Base-by-base conservation (phyloP, 2,888 invertebrate species). In the Caenorhabditis auriculariae region DNA sequence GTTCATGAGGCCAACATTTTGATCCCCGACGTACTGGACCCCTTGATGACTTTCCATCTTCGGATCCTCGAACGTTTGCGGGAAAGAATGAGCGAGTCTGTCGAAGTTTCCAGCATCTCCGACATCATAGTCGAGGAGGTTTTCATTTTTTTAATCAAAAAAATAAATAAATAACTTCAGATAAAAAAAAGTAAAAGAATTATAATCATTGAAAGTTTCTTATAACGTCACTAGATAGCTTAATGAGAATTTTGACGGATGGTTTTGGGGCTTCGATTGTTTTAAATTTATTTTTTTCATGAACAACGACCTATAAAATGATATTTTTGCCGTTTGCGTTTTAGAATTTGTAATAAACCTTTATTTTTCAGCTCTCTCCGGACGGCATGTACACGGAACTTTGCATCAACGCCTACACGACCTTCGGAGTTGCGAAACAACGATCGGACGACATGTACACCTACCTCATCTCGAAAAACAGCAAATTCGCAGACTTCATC, bases 11-110 rank as follows among this genome's bases (percentile, higher is more conserved):
- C 68, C 54, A 61, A 71, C 46, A 37, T 52, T 41, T 54, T 71
- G 43, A 62, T 71, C n/a, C 78, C 77, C 3, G 79, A 78, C 46
- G 79, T 79, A 21, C 66, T 78, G 26, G 79, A 79, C 53, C 63
- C 74, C 6, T 67, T 79, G 45, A 68, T 79, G 19, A 65, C 72
- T 26, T 79, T 80, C 54, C 79, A 79, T 52, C 49, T 75, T n/a
- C 60, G 69, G 19, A 57, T 79, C 0, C 61, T 78, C n/a, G 73
- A 74, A 17, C 53, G 69, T n/a, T 51, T 79, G 17, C 62, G 64
- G 15, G 64, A 62, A 24, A 57, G 78, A 12, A 64, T 67, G 19
- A 37, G 50, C 35, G 66, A 66, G 38, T 57, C 50, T 24, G 49
- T 55, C n/a, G 57, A 73, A 29, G 74, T 79, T 15, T 57, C 55